Percentiles rank a stretch among this genome's conserved stretches.
phyloP scores from a whole-genome alignment of 2,888 invertebrate genomes.

The Dryobotodes eremita region DNA sequence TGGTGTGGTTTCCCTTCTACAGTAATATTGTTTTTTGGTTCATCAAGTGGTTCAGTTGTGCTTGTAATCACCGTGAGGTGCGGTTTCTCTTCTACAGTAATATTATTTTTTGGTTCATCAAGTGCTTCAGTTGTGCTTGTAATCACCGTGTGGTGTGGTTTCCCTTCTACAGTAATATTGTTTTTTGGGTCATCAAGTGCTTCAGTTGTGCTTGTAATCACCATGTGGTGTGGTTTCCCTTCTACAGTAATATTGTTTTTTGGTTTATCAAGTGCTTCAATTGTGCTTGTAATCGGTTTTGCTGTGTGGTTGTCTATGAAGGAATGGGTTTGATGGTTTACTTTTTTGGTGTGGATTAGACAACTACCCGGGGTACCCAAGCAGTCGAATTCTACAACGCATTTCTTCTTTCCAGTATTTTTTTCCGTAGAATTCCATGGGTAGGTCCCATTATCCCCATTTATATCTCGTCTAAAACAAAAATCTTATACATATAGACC shows the following conservation, averaged over 20 bases:
- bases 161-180: background rate
- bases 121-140: background rate
- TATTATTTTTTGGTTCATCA: background rate
- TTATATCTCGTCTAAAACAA: constrained; percentile 31
- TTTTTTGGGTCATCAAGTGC: background rate
- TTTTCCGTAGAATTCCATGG: constrained; percentile 29
- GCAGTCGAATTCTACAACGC: constrained; percentile 40
- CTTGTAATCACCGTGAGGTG: background rate
- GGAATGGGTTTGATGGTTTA: constrained; percentile 5
- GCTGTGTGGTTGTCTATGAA: background rate
- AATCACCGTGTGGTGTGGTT: background rate
- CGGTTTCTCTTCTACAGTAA: background rate
- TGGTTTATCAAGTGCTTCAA: background rate
- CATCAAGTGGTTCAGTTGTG: background rate
- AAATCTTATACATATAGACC: background rate
- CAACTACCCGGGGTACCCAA: background rate
- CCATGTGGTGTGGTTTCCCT: background rate
- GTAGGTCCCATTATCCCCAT: constrained; percentile 11
- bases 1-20: background rate
- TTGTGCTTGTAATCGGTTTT: background rate
- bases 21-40: background rate
- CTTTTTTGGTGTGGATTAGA: background rate
- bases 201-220: background rate
- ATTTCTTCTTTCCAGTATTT: constrained; percentile 11
- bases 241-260: background rate